Percentiles rank a stretch among this genome's conserved stretches.
Conservation (phyloP, 2,797 vertebrate species). For the Cossypha dichroa region DNA sequence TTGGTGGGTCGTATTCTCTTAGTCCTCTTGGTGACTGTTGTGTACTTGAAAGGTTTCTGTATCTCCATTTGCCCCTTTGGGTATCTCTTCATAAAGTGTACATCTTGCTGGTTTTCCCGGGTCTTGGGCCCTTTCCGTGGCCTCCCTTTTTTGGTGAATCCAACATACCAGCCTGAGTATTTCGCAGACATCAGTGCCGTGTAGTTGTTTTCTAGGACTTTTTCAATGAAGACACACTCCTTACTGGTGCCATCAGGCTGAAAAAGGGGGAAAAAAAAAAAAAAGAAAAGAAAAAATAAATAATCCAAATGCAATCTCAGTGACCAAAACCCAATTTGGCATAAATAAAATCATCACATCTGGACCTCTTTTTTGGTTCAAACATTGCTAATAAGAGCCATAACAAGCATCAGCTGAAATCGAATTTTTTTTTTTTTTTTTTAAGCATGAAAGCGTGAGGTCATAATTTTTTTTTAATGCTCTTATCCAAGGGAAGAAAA, state of each 20-base stretch:
- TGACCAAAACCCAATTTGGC: conserved; percentile 13
- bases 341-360: conserved; percentile 11
- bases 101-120: conserved; percentile 87
- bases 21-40: conserved; percentile 87
- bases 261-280: background rate
- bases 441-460: background rate
- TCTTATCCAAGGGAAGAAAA: background rate
- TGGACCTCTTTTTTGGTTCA: background rate
- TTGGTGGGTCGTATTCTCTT: conserved; percentile 82
- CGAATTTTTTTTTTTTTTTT: background rate
- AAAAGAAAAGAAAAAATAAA: background rate
- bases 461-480: background rate
- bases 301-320: background rate
- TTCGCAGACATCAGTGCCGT: conserved; percentile 88
- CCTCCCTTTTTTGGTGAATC: conserved; percentile 89
- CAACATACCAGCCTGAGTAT: conserved; percentile 86
- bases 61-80: conserved; percentile 83
- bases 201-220: conserved; percentile 89
- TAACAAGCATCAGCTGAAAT: conserved; percentile 32
- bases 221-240: conserved; percentile 89
- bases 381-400: background rate
- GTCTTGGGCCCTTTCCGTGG: conserved; percentile 86
- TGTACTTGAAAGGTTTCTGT: conserved; percentile 87
- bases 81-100: conserved; percentile 90
- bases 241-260: conserved; percentile 84